Conservation (phyloP, 2,888 invertebrate genomes). For the Sarcophaga subvicina region DNA sequence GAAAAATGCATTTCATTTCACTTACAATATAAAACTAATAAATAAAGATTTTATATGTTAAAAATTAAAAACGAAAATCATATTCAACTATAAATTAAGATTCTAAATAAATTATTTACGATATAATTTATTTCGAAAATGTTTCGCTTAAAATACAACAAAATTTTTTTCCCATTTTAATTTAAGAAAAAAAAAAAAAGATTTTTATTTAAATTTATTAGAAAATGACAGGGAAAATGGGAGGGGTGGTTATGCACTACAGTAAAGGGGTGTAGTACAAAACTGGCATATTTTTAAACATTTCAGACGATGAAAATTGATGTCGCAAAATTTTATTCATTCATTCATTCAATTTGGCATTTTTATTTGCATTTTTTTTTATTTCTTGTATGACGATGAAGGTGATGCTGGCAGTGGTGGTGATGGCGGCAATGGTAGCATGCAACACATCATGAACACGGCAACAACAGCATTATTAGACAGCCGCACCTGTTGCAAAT, state of each 20-base stretch:
- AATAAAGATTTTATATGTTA: too few relatives aligned
- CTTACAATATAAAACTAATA: too few relatives aligned
- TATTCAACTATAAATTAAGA: background rate
- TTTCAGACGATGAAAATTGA: too few relatives aligned
- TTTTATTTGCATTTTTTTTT: slow-evolving; percentile 10
- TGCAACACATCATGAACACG: background rate
- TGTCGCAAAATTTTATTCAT: slow-evolving; percentile 26
- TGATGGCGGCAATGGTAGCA: slow-evolving; percentile 9
- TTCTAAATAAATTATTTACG: background rate
- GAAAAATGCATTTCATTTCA: too few relatives aligned
- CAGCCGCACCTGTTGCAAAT: slow-evolving; percentile 64
- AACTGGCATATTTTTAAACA: too few relatives aligned
- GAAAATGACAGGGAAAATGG: too few relatives aligned
- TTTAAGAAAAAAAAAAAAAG: too few relatives aligned
- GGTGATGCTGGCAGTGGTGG: background rate
- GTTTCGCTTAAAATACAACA: background rate
- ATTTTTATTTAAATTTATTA: too few relatives aligned
- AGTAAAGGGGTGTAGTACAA: too few relatives aligned
- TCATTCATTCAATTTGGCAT: slow-evolving; percentile 18
- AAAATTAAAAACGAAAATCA: background rate
- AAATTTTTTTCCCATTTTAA: too few relatives aligned
- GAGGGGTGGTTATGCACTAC: too few relatives aligned
- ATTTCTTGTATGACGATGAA: background rate
- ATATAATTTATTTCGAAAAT: background rate
- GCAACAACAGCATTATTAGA: background rate